Conservation (phyloP, 2,113 vertebrate species). For the Mesoclemmys tuberculata region DNA sequence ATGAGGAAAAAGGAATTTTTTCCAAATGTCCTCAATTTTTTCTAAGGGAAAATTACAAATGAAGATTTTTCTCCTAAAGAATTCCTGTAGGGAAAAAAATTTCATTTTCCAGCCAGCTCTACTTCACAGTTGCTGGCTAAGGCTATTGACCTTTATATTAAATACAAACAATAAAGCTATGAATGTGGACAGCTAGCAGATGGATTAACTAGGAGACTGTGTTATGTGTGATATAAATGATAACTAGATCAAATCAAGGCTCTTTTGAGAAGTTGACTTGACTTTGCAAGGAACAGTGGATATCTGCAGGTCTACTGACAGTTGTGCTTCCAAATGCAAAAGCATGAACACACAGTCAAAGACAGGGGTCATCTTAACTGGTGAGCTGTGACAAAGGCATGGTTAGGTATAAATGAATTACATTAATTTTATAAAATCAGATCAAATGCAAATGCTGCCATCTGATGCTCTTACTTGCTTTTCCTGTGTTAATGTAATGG, state of each 20-base stretch:
- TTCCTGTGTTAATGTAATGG: background rate
- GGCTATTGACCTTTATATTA: background rate
- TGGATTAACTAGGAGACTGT: background rate
- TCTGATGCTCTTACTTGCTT: background rate
- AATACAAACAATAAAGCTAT: background rate
- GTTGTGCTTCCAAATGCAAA: background rate
- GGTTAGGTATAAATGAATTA: background rate
- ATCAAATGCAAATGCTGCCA: background rate
- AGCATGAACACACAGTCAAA: background rate
- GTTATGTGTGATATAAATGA: background rate
- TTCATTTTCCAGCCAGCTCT: too few species aligned
- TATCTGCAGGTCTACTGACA: background rate
- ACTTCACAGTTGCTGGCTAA: accelerated
- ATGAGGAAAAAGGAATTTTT: too few species aligned
- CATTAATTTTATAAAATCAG: background rate
- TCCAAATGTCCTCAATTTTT: too few species aligned
- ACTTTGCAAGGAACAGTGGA: background rate
- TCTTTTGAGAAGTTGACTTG: background rate
- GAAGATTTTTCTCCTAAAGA: too few species aligned
- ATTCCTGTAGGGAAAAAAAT: too few species aligned
- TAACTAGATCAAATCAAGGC: background rate
- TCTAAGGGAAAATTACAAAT: too few species aligned
- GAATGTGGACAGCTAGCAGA: background rate
- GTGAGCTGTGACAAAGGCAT: background rate
- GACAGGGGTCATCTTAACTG: background rate